These are phyloP conservation scores for Strigamia crassipes DNA, from an alignment of 2,888 invertebrate species.

Conservation along the genomic window DNA sequence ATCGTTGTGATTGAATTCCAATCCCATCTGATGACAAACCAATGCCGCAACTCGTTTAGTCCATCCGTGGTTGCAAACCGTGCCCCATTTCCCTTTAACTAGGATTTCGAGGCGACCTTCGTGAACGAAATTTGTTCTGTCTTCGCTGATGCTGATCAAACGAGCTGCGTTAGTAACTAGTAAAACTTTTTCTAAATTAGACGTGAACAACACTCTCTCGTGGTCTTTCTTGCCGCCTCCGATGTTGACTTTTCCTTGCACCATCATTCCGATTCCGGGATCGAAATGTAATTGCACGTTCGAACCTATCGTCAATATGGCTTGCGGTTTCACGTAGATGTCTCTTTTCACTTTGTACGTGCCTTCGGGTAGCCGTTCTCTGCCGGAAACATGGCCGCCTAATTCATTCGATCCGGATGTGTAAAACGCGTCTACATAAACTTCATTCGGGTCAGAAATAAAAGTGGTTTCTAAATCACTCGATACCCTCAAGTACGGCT, in stretches of 20 bases:
- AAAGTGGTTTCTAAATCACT: slow-evolving; percentile 1
- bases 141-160: not conserved
- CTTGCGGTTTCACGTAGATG: slow-evolving; percentile 92
- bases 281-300: slow-evolving; percentile 88
- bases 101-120: slow-evolving; percentile 81
- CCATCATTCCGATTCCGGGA: slow-evolving; percentile 86
- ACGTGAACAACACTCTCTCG: not conserved
- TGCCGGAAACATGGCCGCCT: slow-evolving; percentile 92
- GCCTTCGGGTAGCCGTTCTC: slow-evolving; percentile 66
- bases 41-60: slow-evolving; percentile 86
- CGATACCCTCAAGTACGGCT: slow-evolving; percentile 85
- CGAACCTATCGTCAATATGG: slow-evolving; percentile 81
- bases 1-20: slow-evolving; percentile 87
- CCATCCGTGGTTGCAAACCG: slow-evolving; percentile 97
- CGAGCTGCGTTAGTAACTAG: slow-evolving; percentile 62
- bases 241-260: slow-evolving; percentile 77
- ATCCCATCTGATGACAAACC: slow-evolving; percentile 92
- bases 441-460: not conserved
- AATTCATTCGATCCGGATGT: not conserved
- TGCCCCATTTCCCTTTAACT: slow-evolving; percentile 89
- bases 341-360: slow-evolving; percentile 91
- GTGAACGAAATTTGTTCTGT: not conserved
- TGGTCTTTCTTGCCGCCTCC: slow-evolving; percentile 54
- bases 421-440: not conserved
- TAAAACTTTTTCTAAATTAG: slow-evolving; percentile 56